phyloP scores from a whole-genome alignment of 2,888 invertebrate genomes.

The Odontocerum albicorne region DNA sequence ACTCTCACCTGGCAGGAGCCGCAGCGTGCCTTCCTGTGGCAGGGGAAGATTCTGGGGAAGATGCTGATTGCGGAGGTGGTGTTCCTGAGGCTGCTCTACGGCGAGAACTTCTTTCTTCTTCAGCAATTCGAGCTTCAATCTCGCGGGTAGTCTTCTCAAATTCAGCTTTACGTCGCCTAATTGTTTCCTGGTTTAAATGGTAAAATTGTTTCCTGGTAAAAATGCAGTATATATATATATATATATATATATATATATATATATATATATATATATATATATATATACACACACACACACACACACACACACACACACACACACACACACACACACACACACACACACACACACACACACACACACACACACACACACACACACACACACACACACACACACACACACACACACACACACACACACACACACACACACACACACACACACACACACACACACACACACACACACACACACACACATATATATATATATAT shows the following conservation, averaged over 20 bases:
- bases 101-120: constrained; percentile 40
- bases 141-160: constrained; percentile 76
- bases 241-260: not conserved
- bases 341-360: not conserved
- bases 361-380: not conserved
- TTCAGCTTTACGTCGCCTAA: constrained; percentile 64
- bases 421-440: too few species aligned
- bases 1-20: constrained; percentile 35
- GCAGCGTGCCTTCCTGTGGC: constrained; percentile 34
- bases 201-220: not conserved
- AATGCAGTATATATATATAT: constrained; percentile 1
- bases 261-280: not conserved
- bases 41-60: constrained; percentile 11
- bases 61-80: constrained; percentile 48
- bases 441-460: too few species aligned
- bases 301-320: not conserved
- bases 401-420: not conserved
- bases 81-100: constrained; percentile 41
- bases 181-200: constrained; percentile 54
- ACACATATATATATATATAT: too few species aligned
- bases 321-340: not conserved
- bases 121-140: constrained; percentile 62
- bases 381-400: not conserved
- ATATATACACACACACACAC: not conserved
- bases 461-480: too few species aligned